Conservation (phyloP, 2,797 vertebrate genomes). For the Erpetoichthys calabaricus region DNA sequence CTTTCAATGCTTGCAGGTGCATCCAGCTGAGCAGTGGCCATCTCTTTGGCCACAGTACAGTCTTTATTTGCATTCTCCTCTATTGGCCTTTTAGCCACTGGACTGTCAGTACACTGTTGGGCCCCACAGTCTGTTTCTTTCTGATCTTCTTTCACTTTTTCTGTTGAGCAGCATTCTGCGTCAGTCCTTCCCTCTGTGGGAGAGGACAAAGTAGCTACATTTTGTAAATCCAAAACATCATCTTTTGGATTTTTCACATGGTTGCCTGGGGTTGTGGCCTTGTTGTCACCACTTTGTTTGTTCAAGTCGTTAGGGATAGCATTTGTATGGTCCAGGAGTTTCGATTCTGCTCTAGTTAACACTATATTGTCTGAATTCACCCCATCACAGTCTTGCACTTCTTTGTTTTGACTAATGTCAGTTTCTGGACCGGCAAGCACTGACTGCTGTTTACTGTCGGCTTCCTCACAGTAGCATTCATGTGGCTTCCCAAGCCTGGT, state of each 20-base stretch:
- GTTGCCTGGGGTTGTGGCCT: neutral
- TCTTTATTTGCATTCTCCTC: neutral
- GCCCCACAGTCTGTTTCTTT: neutral
- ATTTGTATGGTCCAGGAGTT: neutral
- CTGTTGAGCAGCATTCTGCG: too few relatives aligned
- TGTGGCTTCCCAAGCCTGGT: neutral
- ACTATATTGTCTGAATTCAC: neutral
- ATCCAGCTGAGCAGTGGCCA: too few relatives aligned
- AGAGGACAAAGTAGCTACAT: too few relatives aligned
- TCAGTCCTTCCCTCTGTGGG: too few relatives aligned
- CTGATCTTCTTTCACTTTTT: neutral
- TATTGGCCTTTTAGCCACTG: neutral
- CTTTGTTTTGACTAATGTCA: conserved; percentile 9
- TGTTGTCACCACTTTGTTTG: neutral
- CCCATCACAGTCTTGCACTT: neutral
- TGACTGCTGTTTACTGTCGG: too few relatives aligned
- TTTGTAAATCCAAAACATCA: too few relatives aligned
- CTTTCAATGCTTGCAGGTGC: too few relatives aligned
- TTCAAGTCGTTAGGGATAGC: neutral
- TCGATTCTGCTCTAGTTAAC: conserved; percentile 8
- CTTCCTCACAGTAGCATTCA: too few relatives aligned
- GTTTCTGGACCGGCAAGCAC: conserved; percentile 8
- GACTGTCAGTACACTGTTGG: neutral
- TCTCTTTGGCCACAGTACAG: too few relatives aligned
- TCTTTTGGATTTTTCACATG: too few relatives aligned